A percentile compares a stretch with the other conserved stretches of the same genome.
Evolutionary conservation across 2,797 vertebrate genomes (phyloP).

Genomic region (Distichodus sexfasciatus): DNA sequence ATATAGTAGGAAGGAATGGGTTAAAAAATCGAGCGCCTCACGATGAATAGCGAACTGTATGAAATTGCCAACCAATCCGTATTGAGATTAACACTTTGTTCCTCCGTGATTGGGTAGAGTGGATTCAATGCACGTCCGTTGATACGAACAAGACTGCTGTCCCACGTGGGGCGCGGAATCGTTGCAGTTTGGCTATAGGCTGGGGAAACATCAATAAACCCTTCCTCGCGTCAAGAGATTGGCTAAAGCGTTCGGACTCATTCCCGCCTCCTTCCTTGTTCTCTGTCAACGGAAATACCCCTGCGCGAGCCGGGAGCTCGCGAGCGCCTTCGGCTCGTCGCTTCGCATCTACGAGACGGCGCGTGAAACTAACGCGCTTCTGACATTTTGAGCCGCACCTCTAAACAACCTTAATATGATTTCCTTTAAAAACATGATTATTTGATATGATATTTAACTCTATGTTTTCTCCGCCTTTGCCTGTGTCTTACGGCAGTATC

Average conservation of each 20-base stretch:
- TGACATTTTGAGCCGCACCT: conserved; percentile 63
- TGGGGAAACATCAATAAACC: conserved; percentile 22
- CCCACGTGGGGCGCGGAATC: conserved; percentile 70
- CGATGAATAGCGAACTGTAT: conserved; percentile 70
- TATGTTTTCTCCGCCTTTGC: conserved; percentile 44
- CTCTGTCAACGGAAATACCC: conserved; percentile 71
- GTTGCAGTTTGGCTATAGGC: conserved; percentile 52
- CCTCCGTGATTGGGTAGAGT: conserved; percentile 62
- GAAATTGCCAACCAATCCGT: conserved; percentile 70
- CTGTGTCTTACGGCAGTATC: conserved; percentile 45
- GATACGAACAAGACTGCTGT: conserved; percentile 52
- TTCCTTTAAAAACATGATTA: conserved; percentile 65
- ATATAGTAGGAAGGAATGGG: conserved; percentile 63
- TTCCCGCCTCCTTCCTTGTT: conserved; percentile 60
- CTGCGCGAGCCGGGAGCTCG: conserved; percentile 61
- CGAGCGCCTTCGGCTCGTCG: conserved; percentile 60
- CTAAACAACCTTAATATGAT: conserved; percentile 64
- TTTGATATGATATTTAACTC: conserved; percentile 65
- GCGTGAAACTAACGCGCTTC: conserved; percentile 62
- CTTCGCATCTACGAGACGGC: conserved; percentile 63
- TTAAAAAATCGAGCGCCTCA: conserved; percentile 69
- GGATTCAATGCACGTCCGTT: conserved; percentile 46
- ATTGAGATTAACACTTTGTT: conserved; percentile 71
- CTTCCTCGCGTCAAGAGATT: conserved; percentile 57
- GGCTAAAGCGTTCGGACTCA: conserved; percentile 39